phyloP scores from a whole-genome alignment of 2,888 invertebrate genomes.

The Chymomyza fuscimana region DNA sequence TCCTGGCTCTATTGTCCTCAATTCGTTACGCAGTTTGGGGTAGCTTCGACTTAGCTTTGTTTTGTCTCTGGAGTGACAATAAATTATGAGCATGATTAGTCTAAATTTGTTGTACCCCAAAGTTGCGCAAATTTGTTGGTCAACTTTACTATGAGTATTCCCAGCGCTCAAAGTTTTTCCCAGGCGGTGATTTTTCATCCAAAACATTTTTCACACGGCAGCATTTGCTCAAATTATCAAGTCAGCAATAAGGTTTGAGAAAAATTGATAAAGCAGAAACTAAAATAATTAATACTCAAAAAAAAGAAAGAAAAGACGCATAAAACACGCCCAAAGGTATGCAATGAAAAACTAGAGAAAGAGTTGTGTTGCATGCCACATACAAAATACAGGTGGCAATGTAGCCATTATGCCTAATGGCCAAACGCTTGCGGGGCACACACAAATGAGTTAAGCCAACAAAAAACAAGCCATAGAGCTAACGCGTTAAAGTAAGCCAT shows the following conservation, averaged over 20 bases:
- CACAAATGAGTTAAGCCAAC: constrained; percentile 72
- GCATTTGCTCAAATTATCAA: constrained; percentile 14
- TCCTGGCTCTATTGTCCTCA: neutral
- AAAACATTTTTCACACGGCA: constrained; percentile 32
- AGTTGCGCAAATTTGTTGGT: constrained; percentile 49
- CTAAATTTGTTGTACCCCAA: constrained; percentile 55
- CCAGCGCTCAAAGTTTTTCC: neutral
- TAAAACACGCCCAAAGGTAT: constrained; percentile 57
- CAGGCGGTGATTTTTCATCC: neutral
- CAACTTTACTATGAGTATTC: neutral
- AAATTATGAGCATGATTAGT: constrained; percentile 74
- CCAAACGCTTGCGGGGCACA: constrained; percentile 42
- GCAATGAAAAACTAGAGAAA: constrained; percentile 35
- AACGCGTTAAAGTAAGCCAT: constrained; percentile 73
- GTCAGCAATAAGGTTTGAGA: constrained; percentile 33
- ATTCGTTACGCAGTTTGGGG: constrained; percentile 64
- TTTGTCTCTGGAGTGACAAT: constrained; percentile 62
- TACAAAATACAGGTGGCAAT: constrained; percentile 70
- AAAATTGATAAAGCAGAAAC: constrained; percentile 51
- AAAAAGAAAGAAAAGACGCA: constrained; percentile 20
- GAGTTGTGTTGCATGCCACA: constrained; percentile 29
- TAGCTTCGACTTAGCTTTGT: constrained; percentile 27
- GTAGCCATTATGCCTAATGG: constrained; percentile 73
- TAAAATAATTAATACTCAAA: constrained; percentile 42
- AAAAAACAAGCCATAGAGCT: constrained; percentile 47